A percentile compares a stretch with the other conserved stretches of the same genome.
These are phyloP conservation scores for Hydrolagus colliei DNA, from an alignment of 2,797 vertebrate genomes.

Conservation along the genomic window DNA sequence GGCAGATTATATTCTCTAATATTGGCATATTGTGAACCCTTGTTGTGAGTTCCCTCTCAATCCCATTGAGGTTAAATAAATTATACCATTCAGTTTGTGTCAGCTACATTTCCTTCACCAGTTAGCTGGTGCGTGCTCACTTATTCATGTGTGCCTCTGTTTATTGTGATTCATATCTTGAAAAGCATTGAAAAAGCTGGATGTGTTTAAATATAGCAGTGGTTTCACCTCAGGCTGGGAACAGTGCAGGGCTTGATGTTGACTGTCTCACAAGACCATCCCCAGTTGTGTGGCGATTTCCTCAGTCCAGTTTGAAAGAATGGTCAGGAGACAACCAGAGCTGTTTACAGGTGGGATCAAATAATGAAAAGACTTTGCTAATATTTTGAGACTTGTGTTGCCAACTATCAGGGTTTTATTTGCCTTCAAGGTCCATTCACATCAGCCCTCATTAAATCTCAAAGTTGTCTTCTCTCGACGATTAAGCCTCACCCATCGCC, in stretches of 20 bases:
- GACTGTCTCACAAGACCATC: slow-evolving; percentile 11
- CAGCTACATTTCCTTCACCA: background rate
- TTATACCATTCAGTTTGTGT: too few species aligned
- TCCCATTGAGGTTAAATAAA: too few species aligned
- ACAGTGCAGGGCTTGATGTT: background rate
- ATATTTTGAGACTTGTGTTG: too few species aligned
- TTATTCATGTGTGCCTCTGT: background rate
- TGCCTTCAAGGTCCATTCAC: too few species aligned
- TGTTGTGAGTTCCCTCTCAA: too few species aligned
- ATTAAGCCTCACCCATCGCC: too few species aligned
- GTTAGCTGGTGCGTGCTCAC: too few species aligned
- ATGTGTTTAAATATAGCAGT: background rate
- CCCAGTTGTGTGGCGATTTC: slow-evolving; percentile 7
- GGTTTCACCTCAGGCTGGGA: slow-evolving; percentile 13
- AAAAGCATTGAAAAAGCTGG: background rate
- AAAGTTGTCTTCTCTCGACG: too few species aligned
- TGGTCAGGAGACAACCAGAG: background rate
- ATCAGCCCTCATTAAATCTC: too few species aligned
- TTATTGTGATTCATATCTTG: background rate
- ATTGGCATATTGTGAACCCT: too few species aligned
- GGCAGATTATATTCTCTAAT: too few species aligned
- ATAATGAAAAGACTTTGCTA: background rate
- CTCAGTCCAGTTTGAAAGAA: background rate
- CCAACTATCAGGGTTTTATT: background rate
- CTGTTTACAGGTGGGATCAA: slow-evolving; percentile 7